Base-by-base conservation (phyloP, 1,140 invertebrate species). In the Drosophila aff. region DNA sequence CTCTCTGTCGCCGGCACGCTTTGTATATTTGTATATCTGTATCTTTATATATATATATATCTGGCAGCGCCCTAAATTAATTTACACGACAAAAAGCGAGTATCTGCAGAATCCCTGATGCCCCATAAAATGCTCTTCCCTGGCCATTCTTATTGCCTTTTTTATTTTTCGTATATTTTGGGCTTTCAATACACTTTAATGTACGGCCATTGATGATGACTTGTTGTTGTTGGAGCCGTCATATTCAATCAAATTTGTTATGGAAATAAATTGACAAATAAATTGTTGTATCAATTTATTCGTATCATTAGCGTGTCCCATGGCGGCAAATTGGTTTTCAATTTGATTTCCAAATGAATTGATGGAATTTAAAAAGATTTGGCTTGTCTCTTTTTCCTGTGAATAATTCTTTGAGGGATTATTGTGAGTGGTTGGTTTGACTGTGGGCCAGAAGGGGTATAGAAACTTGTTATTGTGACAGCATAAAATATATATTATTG, bases 201-300 rank as follows among this genome's bases (percentile, higher is more conserved):
- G 67, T 41, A 46, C 11, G 28, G 18, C 65, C 44, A 68, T 68
- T 74, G 66, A 72, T 60, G 50, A 65, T 75, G 67, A 47, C 36
- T 46, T 63, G 49, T 58, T 83, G 49, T 58, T 83, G 44, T 33
- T 59, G 31, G 59, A 44, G 23, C 60, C 52, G 63, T 80, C 86
- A 83, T 86, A 77, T 81, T 87, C 76, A 87, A 87, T 87, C 84
- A 80, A 78, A 80, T 80, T 87, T 64, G 59, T 80, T 83, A 86
- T 89, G 84, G 67, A 87, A 87, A 87, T 89, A 72, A 89, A 89
- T 89, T 83, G 83, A 83, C 84, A 80, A 71, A 52, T 55, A 80
- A 83, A 83, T 80, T 83, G 76, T 57, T 61, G 43, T 43, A 75
- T 64, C 72, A 77, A 60, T 80, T 87, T 74, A 63, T 73, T 83